phyloP scores from a whole-genome alignment of 2,113 vertebrate genomes.

The Tonatia bakeri region DNA sequence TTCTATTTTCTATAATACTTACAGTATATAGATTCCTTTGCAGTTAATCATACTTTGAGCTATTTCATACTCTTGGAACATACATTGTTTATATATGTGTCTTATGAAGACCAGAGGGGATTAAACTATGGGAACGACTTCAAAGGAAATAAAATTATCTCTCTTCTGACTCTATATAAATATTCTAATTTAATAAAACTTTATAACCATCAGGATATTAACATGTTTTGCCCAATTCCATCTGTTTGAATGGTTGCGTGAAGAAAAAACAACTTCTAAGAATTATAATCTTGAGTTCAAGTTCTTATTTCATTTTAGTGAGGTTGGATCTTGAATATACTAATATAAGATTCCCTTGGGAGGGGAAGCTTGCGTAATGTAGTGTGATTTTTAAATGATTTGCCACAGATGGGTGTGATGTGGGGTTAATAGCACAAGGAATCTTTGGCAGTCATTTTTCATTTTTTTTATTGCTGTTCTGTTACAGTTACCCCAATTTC shows the following conservation, averaged over 20 bases:
- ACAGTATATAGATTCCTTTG: background rate
- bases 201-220: background rate
- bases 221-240: background rate
- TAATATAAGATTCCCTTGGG: background rate
- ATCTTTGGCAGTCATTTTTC: constrained; percentile 8
- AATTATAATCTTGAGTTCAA: background rate
- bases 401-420: background rate
- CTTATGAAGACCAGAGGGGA: background rate
- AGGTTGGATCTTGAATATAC: background rate
- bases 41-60: background rate
- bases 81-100: background rate
- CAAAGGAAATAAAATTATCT: constrained; percentile 22
- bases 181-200: constrained; percentile 7
- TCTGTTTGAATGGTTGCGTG: background rate
- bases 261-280: background rate
- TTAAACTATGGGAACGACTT: background rate
- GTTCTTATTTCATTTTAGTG: constrained; percentile 27
- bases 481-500: too few relatives aligned
- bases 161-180: background rate
- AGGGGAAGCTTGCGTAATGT: background rate
- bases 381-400: constrained; percentile 9
- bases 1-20: background rate
- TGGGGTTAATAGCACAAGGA: background rate
- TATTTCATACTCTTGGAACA: background rate
- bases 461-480: too few relatives aligned